phyloP scores from a whole-genome alignment of 2,797 vertebrate species.

The Oryzias sinensis region DNA sequence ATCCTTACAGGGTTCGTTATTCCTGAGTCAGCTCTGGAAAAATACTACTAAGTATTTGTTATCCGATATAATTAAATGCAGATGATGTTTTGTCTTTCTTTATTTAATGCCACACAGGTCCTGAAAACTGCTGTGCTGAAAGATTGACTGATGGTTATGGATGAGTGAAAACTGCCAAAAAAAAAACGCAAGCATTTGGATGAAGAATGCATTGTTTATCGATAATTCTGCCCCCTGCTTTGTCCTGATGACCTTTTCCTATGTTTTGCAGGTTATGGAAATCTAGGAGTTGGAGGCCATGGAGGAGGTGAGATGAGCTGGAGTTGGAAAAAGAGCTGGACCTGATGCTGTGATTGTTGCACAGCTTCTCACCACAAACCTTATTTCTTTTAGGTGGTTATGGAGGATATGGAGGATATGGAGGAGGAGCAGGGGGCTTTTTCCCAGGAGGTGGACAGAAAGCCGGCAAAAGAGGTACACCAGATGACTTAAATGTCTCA shows the following conservation, averaged over 20 bases:
- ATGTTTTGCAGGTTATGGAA: slow-evolving; percentile 63
- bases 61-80: slow-evolving; percentile 2
- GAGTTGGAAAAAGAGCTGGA: slow-evolving; percentile 3
- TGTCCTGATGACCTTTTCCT: slow-evolving; percentile 17
- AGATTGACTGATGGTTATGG: slow-evolving; percentile 26
- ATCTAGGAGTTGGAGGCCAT: slow-evolving; percentile 54
- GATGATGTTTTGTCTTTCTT: not conserved
- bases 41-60: slow-evolving; percentile 31
- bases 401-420: slow-evolving; percentile 73
- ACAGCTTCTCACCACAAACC: not conserved
- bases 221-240: not conserved
- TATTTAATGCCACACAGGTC: slow-evolving; percentile 3
- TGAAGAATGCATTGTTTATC: not conserved
- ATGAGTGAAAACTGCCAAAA: slow-evolving; percentile 22
- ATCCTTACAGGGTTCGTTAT: too few relatives aligned
- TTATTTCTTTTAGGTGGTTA: slow-evolving; percentile 60
- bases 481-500: slow-evolving; percentile 1
- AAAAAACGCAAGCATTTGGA: slow-evolving; percentile 21
- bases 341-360: slow-evolving; percentile 1
- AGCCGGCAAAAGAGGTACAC: slow-evolving; percentile 77
- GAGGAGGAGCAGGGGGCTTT: slow-evolving; percentile 58
- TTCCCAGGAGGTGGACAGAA: slow-evolving; percentile 73
- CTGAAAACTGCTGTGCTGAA: slow-evolving; percentile 35
- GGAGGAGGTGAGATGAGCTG: slow-evolving; percentile 44
- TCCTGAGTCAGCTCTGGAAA: slow-evolving; percentile 21